Evolutionary conservation across 2,113 vertebrate genomes (phyloP).

Genomic region (Xiphias gladius): DNA sequence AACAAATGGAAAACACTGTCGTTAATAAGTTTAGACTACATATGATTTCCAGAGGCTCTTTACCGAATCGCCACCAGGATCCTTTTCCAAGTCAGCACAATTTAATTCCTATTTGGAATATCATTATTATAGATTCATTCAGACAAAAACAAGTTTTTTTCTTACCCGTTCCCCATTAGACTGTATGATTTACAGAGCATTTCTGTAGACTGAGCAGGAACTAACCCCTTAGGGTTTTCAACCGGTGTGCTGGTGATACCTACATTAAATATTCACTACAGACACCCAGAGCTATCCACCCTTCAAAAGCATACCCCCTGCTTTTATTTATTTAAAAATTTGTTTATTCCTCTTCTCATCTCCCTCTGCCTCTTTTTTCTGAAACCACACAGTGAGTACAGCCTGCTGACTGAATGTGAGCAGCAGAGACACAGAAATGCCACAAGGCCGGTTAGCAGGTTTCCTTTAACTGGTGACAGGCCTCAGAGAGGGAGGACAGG

Average conservation of each 20-base stretch:
- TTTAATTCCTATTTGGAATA: conserved; percentile 21
- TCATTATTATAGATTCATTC: conserved; percentile 36
- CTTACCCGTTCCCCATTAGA: neutral
- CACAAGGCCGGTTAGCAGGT: conserved; percentile 64
- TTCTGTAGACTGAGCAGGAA: conserved; percentile 43
- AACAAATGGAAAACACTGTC: conserved; percentile 2
- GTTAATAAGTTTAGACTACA: neutral
- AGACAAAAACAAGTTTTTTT: conserved; percentile 28
- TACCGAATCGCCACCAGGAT: neutral
- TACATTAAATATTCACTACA: conserved; percentile 78
- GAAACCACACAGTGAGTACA: conserved; percentile 62
- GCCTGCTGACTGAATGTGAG: conserved; percentile 66
- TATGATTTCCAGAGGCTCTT: neutral
- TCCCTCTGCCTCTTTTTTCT: conserved; percentile 43
- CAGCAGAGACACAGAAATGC: conserved; percentile 56
- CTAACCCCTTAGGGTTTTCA: conserved; percentile 48
- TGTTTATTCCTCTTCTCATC: conserved; percentile 80
- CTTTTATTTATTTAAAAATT: conserved; percentile 81
- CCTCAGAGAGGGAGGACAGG: conserved; percentile 40
- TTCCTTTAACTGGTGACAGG: conserved; percentile 53
- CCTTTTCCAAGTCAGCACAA: neutral
- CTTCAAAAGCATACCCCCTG: conserved; percentile 77
- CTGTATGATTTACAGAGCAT: conserved; percentile 51
- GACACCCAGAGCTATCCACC: conserved; percentile 66
- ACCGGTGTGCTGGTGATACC: conserved; percentile 62